These are phyloP conservation scores for Liodrosophila aerea DNA, from an alignment of 2,888 invertebrate genomes.

Conservation along the genomic window DNA sequence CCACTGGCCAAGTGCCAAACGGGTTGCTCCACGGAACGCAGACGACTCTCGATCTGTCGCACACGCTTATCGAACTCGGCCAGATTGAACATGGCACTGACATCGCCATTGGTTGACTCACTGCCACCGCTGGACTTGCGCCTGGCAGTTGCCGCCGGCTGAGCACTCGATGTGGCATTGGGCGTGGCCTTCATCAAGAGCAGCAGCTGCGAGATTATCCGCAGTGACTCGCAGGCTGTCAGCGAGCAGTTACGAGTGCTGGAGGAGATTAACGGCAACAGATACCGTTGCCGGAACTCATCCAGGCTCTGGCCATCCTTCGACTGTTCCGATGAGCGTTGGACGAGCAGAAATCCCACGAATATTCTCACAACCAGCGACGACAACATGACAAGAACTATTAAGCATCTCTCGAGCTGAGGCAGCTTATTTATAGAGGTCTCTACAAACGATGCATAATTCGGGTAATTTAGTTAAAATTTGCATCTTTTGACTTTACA, in stretches of 20 bases:
- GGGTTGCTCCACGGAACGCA: conserved; percentile 87
- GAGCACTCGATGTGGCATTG: conserved; percentile 11
- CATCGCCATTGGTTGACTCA: conserved; percentile 23
- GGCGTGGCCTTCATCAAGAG: conserved; percentile 60
- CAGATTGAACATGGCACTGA: conserved; percentile 52
- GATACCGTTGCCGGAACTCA: conserved; percentile 69
- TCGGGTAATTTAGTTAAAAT: conserved; percentile 59
- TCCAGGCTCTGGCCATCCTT: conserved; percentile 59
- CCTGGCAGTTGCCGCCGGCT: neutral
- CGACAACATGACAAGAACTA: conserved; percentile 35
- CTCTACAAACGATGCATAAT: conserved; percentile 39
- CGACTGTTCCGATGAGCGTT: conserved; percentile 17
- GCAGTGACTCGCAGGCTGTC: conserved; percentile 83
- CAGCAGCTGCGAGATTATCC: conserved; percentile 79
- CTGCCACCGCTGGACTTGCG: conserved; percentile 5
- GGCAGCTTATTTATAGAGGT: conserved; percentile 50
- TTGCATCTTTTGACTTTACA: conserved; percentile 54
- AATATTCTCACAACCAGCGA: conserved; percentile 14
- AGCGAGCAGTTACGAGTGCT: conserved; percentile 81
- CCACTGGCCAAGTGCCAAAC: conserved; percentile 85
- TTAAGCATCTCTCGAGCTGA: conserved; percentile 2
- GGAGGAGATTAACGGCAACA: conserved; percentile 65
- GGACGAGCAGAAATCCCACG: conserved; percentile 6
- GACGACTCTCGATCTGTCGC: conserved; percentile 84
- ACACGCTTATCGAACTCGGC: conserved; percentile 78